A percentile compares a stretch with the other conserved stretches of the same genome.
phyloP scores from a whole-genome alignment of 53 echinoderm and acorn worm genomes.

The Astropecten irregularis region DNA sequence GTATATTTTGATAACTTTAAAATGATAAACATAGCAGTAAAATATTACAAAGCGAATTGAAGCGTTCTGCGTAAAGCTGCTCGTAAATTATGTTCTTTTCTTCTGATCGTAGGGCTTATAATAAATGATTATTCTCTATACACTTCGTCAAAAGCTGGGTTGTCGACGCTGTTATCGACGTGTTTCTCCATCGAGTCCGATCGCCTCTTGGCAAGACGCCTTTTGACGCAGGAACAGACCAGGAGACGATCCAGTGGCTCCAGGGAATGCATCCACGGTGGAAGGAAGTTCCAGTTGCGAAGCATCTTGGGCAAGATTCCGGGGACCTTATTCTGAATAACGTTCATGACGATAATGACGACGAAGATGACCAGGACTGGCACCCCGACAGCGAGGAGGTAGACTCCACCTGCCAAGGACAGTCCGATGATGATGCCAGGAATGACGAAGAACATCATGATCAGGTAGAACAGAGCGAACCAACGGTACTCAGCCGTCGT shows the following conservation, averaged over 20 bases:
- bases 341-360: constrained; percentile 57
- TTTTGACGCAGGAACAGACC: constrained; percentile 18
- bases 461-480: constrained; percentile 93
- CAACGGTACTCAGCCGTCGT: constrained; percentile 96
- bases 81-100: too few species aligned
- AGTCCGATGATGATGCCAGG: constrained; percentile 76
- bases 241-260: constrained; percentile 25
- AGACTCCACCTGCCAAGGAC: constrained; percentile 62
- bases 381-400: constrained; percentile 63
- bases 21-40: too few species aligned
- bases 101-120: too few species aligned
- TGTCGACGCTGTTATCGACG: too few species aligned
- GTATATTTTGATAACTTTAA: too few species aligned
- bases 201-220: background rate
- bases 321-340: constrained; percentile 72
- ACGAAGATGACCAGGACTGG: constrained; percentile 58
- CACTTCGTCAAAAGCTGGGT: background rate
- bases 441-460: constrained; percentile 71
- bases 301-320: constrained; percentile 33
- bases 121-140: background rate
- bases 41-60: too few species aligned
- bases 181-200: too few species aligned
- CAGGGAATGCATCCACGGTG: constrained; percentile 76
- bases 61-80: too few species aligned
- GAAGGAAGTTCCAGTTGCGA: constrained; percentile 76